Conservation (phyloP, 2,113 vertebrate genomes). For the Gnathonemus echidnorhynchus region DNA sequence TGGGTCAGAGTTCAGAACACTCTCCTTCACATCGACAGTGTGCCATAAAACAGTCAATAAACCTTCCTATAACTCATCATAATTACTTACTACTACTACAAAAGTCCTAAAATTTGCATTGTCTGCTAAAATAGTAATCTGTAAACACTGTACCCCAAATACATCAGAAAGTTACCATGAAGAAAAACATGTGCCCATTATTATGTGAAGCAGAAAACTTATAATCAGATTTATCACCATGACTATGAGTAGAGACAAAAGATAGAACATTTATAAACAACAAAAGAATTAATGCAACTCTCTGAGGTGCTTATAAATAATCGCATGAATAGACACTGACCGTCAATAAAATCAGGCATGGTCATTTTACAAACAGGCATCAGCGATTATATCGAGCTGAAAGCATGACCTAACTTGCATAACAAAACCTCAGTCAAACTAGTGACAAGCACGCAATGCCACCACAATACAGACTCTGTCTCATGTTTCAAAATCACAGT, state of each 20-base stretch:
- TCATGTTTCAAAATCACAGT: not conserved
- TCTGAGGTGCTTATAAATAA: not conserved
- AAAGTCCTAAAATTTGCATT: not conserved
- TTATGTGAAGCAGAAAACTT: not conserved
- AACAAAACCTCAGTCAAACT: conserved; percentile 8
- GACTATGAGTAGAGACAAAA: not conserved
- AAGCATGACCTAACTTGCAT: not conserved
- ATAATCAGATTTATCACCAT: not conserved
- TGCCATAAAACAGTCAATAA: conserved; percentile 5
- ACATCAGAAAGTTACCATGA: not conserved
- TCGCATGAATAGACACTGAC: not conserved
- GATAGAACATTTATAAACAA: not conserved
- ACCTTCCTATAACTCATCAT: not conserved
- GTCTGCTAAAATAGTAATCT: not conserved
- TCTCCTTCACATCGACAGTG: not conserved
- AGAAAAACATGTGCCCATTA: not conserved
- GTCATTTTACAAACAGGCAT: not conserved
- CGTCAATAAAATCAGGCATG: not conserved
- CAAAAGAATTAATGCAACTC: not conserved
- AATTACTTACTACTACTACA: not conserved
- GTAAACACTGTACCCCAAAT: conserved; percentile 1
- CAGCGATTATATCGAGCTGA: not conserved
- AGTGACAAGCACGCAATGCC: not conserved
- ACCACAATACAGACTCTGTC: conserved; percentile 11
- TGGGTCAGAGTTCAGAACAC: not conserved